A percentile compares a stretch with the other conserved stretches of the same genome.
phyloP scores from a whole-genome alignment of 1,140 invertebrate species.

The Euborellia annulipes region DNA sequence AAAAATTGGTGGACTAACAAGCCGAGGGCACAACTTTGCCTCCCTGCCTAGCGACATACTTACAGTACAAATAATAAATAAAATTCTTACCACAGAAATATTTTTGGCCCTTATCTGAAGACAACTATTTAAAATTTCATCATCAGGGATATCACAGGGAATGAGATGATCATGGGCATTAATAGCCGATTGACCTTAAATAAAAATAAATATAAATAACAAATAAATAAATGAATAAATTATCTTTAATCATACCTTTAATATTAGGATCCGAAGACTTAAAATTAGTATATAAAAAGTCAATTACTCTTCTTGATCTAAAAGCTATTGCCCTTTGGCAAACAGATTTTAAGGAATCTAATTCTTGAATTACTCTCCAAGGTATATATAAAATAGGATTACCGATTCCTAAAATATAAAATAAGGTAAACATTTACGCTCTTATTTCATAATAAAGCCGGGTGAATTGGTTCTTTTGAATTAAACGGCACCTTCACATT shows the following conservation, averaged over 20 bases:
- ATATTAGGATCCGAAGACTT: slow-evolving; percentile 24
- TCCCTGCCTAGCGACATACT: too few species aligned
- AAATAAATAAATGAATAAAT: too few species aligned
- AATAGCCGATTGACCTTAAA: slow-evolving; percentile 20
- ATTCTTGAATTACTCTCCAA: slow-evolving; percentile 19
- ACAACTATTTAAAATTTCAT: slow-evolving; percentile 29
- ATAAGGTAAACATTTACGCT: not conserved
- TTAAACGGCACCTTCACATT: too few species aligned
- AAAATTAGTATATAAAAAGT: slow-evolving; percentile 25
- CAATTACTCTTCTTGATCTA: slow-evolving; percentile 24
- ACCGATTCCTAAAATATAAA: not conserved
- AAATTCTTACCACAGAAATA: slow-evolving; percentile 17
- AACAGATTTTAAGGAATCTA: slow-evolving; percentile 27
- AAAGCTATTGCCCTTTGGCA: slow-evolving; percentile 10
- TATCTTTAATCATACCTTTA: slow-evolving; percentile 11
- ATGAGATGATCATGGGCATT: slow-evolving; percentile 25
- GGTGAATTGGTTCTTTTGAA: too few species aligned
- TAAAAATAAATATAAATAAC: too few species aligned
- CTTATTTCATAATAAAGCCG: too few species aligned
- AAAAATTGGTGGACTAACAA: not conserved
- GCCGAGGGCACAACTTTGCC: too few species aligned
- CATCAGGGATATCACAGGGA: slow-evolving; percentile 24
- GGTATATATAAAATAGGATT: slow-evolving; percentile 5
- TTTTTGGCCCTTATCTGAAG: slow-evolving; percentile 20
- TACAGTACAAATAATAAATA: not conserved